Evolutionary conservation across 2,113 vertebrate species (phyloP).

Genomic region (Chauna torquata): DNA sequence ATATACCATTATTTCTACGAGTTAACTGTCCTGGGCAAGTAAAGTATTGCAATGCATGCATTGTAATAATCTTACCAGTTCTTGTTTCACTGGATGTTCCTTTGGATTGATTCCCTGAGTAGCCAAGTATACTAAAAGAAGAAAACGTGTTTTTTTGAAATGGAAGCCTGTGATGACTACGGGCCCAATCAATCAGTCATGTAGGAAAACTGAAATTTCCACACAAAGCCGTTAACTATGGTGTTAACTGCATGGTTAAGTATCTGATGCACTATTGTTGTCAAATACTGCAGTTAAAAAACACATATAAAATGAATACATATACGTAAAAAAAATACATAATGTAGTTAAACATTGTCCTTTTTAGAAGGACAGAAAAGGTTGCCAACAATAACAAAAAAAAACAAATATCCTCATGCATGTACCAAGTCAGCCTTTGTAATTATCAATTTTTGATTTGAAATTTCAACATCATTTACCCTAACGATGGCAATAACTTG

Average conservation of each 20-base stretch:
- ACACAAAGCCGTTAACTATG: neutral
- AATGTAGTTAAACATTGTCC: neutral
- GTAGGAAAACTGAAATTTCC: neutral
- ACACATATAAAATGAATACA: neutral
- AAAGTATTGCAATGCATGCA: neutral
- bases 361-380: neutral
- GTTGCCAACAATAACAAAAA: neutral
- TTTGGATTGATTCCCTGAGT: constrained; percentile 95
- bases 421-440: neutral
- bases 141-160: neutral
- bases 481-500: neutral
- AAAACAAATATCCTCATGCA: neutral
- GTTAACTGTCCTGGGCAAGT: neutral
- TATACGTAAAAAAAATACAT: neutral
- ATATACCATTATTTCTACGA: neutral
- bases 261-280: neutral
- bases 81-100: constrained; percentile 95
- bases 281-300: neutral
- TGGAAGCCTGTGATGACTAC: neutral
- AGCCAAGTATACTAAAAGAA: constrained; percentile 88
- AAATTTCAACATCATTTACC: neutral
- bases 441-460: neutral
- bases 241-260: neutral
- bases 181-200: neutral
- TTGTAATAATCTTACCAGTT: constrained; percentile 83